These are phyloP conservation scores for Huso huso DNA, from an alignment of 2,797 vertebrate species.

Conservation along the genomic window DNA sequence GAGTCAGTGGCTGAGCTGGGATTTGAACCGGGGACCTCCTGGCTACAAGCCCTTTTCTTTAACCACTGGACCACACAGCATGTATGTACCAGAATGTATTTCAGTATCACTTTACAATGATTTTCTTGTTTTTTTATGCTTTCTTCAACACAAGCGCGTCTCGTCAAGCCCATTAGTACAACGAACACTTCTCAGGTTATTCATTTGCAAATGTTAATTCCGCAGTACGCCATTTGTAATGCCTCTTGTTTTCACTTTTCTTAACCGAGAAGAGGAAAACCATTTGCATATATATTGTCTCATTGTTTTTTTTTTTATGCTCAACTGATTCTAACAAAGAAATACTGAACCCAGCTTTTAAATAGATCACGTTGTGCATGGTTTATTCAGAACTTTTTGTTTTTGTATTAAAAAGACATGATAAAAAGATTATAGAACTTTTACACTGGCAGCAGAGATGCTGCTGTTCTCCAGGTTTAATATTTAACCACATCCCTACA, in stretches of 20 bases:
- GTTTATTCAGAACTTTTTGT: neutral
- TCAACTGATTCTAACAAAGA: constrained; percentile 1
- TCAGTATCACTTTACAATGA: no score
- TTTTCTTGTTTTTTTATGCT: no score
- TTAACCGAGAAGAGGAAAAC: neutral
- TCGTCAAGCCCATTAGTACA: neutral
- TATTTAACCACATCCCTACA: no score
- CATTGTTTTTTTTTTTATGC: neutral
- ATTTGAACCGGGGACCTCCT: no score
- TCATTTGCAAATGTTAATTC: neutral
- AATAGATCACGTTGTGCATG: neutral
- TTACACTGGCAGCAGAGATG: no score
- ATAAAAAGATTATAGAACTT: no score
- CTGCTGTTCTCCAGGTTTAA: no score
- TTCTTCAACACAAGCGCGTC: neutral
- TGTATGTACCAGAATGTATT: neutral
- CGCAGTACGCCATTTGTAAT: neutral
- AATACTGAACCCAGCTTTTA: neutral
- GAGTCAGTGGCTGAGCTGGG: no score
- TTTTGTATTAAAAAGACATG: no score
- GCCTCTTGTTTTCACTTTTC: neutral
- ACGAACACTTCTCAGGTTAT: neutral
- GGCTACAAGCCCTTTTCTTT: no score
- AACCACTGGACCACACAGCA: no score
- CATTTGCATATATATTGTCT: constrained; percentile 6